These are phyloP conservation scores for Lacerta bilineata DNA, from an alignment of 2,797 vertebrate genomes.

Conservation along the genomic window DNA sequence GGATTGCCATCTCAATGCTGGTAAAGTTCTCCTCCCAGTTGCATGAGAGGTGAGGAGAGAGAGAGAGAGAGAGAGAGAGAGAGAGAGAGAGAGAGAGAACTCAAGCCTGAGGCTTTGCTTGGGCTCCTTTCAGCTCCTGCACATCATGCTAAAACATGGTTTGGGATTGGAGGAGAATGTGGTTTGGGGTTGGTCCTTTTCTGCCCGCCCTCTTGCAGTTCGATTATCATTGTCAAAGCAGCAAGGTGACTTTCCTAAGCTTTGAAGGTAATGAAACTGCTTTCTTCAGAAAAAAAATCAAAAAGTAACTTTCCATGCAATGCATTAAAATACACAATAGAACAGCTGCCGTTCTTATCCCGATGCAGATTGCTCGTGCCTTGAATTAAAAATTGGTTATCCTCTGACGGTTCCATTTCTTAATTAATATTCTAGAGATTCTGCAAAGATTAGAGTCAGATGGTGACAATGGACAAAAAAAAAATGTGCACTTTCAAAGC, in stretches of 20 bases:
- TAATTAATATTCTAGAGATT: background rate
- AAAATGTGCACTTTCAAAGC: background rate
- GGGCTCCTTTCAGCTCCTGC: too few species aligned
- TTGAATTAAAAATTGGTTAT: constrained; percentile 4
- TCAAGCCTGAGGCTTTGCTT: too few species aligned
- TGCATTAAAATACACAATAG: background rate
- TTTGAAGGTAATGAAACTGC: constrained; percentile 2
- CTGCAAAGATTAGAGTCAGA: constrained; percentile 7
- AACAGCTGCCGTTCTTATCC: constrained; percentile 29
- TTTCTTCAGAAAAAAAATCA: constrained; percentile 23
- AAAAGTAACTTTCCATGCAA: background rate
- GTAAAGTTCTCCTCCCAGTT: too few species aligned
- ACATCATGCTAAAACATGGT: too few species aligned
- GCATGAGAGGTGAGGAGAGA: too few species aligned
- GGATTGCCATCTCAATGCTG: too few species aligned
- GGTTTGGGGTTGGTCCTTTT: background rate
- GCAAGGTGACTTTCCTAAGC: constrained; percentile 35
- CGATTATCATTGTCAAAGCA: constrained; percentile 29
- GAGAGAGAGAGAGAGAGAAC: too few species aligned
- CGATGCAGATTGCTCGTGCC: background rate
- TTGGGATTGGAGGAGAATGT: too few species aligned
- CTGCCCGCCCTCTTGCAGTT: background rate
- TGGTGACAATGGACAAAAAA: background rate
- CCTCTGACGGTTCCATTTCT: constrained; percentile 30
- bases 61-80: too few species aligned